Conservation (phyloP, 2,888 invertebrate genomes). For the Pollenia griseotomentosa region DNA sequence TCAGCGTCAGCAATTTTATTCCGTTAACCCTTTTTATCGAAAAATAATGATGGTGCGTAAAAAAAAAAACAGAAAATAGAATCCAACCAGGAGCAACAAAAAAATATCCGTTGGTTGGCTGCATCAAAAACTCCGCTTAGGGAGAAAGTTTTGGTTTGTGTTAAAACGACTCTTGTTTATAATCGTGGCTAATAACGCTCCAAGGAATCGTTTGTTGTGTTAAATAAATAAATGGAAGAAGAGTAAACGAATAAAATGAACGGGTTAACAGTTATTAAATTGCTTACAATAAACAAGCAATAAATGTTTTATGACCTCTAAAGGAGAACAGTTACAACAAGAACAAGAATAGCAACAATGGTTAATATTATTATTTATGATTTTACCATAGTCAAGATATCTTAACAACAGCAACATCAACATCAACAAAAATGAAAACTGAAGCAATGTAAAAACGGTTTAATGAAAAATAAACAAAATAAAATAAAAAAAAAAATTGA, state of each 20-base stretch:
- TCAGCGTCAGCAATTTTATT: not conserved
- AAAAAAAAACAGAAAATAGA: not conserved
- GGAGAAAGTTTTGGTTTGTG: constrained; percentile 21
- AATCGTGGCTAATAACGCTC: constrained; percentile 66
- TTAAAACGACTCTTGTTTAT: constrained; percentile 53
- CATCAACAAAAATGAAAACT: not conserved
- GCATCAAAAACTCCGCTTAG: not conserved
- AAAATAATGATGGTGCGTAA: constrained; percentile 27
- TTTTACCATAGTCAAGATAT: constrained; percentile 50
- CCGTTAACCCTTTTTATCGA: not conserved
- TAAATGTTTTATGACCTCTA: constrained; percentile 82
- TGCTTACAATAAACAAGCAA: constrained; percentile 84
- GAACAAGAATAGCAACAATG: constrained; percentile 32
- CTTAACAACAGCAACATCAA: constrained; percentile 18
- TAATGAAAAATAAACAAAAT: constrained; percentile 45
- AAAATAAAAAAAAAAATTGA: constrained; percentile 20
- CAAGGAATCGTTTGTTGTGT: constrained; percentile 46
- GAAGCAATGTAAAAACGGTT: constrained; percentile 20
- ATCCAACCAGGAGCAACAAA: not conserved
- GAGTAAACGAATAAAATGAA: constrained; percentile 24
- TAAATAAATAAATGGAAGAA: not conserved
- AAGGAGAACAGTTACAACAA: constrained; percentile 43
- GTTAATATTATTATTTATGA: constrained; percentile 67
- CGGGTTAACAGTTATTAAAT: constrained; percentile 81
- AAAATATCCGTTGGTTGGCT: not conserved